Evolutionary conservation across 2,797 vertebrate species (phyloP), one percentile per base, ranked within the genome.

Genomic region (Acropternis orthonyx): DNA sequence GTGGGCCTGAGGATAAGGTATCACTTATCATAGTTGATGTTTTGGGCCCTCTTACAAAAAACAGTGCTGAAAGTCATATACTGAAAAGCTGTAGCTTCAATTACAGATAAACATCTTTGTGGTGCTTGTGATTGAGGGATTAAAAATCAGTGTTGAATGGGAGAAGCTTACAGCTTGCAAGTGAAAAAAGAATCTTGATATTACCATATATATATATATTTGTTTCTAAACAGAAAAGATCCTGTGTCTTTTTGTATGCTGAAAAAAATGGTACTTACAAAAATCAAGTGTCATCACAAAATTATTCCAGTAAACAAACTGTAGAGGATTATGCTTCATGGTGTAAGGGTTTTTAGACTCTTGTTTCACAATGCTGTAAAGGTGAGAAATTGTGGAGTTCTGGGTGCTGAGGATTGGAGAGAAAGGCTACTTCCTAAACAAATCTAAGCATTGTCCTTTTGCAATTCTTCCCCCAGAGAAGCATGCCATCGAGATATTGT

Each of bases 401-500:
- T 51, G 54, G 11, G 14, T 88, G 39, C 66, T 73, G 36, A 51
- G 46, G 12, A 12, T 1, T 49, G 32, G 19, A 80, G 41, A 75
- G 55, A 89, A 79, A 61, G 71, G 20, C 14, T 74, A 48, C n/a
- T 87, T 90, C 24, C 26, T 82, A 22, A 81, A 58, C 68, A 34
- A 89, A 43, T 55, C 43, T 89, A 39, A 92, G 8, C 24, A 10
- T 78, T 27, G 23, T 85, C 30, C 34, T 95, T 89, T 67, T 97
- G 36, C 10, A 37, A 95, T 96, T 72, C 41, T 95, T 62, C 66
- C 80, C 30, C 74, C 97, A 99, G 99, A 95, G 99, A 99, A 93
- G 95, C 98, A 5, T 99, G 99, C 87, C 99, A 99, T 96, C 97
- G 98, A 95, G 99, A 99, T 96, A 98, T 99, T 80, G 98, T 99